A percentile compares a stretch with the other conserved stretches of the same genome.
phyloP scores from a whole-genome alignment of 1,140 invertebrate species.

The Drosophila gunungcola region DNA sequence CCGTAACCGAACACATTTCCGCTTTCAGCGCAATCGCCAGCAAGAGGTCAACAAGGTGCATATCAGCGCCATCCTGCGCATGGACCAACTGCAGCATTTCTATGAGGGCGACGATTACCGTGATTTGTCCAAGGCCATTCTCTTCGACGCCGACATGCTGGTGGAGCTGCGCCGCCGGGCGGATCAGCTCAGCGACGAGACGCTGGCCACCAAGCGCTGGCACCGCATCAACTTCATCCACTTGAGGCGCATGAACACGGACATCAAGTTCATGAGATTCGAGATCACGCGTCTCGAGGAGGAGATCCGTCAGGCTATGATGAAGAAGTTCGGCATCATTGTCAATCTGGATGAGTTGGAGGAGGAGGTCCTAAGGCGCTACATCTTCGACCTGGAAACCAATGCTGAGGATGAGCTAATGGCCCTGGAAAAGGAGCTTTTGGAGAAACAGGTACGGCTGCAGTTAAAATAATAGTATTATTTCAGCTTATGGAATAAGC shows the following conservation, averaged over 20 bases:
- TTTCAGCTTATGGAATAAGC: too few species aligned
- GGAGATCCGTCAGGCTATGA: slow-evolving; percentile 86
- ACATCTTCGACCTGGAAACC: slow-evolving; percentile 86
- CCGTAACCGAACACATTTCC: too few species aligned
- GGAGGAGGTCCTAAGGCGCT: slow-evolving; percentile 86
- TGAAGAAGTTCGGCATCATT: slow-evolving; percentile 86
- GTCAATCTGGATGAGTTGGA: slow-evolving; percentile 86
- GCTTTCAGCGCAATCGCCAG: slow-evolving; percentile 88
- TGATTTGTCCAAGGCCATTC: slow-evolving; percentile 87
- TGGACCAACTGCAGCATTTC: slow-evolving; percentile 89
- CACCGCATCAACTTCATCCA: slow-evolving; percentile 86
- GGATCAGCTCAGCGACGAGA: slow-evolving; percentile 88
- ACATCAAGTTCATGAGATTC: slow-evolving; percentile 86
- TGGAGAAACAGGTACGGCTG: slow-evolving; percentile 36
- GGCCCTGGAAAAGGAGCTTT: slow-evolving; percentile 79
- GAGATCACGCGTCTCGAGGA: slow-evolving; percentile 85
- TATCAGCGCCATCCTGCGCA: slow-evolving; percentile 87
- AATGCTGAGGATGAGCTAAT: slow-evolving; percentile 85
- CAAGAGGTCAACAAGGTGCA: slow-evolving; percentile 89
- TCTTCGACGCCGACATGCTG: slow-evolving; percentile 88
- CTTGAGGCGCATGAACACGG: slow-evolving; percentile 86
- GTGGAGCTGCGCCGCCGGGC: slow-evolving; percentile 87
- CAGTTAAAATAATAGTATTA: too few species aligned
- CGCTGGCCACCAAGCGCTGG: slow-evolving; percentile 86
- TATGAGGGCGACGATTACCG: slow-evolving; percentile 84